These are phyloP conservation scores for Hymenopus coronatus DNA, from an alignment of 2,888 invertebrate species.

Conservation along the genomic window DNA sequence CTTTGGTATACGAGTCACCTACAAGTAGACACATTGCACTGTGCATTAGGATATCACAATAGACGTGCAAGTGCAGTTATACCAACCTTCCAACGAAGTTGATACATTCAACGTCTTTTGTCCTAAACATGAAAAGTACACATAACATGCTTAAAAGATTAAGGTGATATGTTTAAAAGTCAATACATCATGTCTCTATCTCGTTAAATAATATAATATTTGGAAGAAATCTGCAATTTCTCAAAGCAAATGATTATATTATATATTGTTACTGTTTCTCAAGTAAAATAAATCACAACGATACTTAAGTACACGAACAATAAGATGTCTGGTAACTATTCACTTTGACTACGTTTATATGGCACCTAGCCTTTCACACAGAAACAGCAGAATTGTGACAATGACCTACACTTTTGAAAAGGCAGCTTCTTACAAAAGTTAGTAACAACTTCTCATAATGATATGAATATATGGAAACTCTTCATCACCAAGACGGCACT, in stretches of 20 bases:
- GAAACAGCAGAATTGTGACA: constrained; percentile 9
- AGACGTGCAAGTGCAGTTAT: background rate
- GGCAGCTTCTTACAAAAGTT: constrained; percentile 28
- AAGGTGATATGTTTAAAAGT: constrained; percentile 23
- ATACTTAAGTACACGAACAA: background rate
- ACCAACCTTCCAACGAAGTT: background rate
- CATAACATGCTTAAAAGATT: constrained; percentile 18
- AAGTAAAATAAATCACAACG: background rate
- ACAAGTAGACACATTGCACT: constrained; percentile 19
- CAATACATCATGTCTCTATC: background rate
- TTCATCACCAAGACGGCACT: background rate
- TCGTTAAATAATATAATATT: constrained; percentile 11
- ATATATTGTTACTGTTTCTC: background rate
- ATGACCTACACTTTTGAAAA: constrained; percentile 23
- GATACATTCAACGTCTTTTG: background rate
- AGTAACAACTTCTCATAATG: constrained; percentile 20
- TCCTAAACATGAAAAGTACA: constrained; percentile 14
- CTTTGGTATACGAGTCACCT: constrained; percentile 25
- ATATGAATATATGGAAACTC: constrained; percentile 22
- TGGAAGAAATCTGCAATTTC: background rate
- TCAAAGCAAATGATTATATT: background rate
- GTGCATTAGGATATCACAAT: constrained; percentile 22
- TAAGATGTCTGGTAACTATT: background rate
- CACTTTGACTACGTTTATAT: background rate
- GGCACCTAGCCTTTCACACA: constrained; percentile 16